These are phyloP conservation scores for Bos taurus DNA, from an alignment of 2,113 vertebrate species.

Conservation along the genomic window ARS-UCD2.0 NC_037337.1:16708001-16708500, in stretches of 20 bases:
- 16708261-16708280: not conserved
- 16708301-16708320: not conserved
- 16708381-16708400: not conserved
- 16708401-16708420: not conserved
- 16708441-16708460: not conserved
- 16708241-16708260: not conserved
- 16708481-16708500: rapidly evolving
- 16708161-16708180: not conserved
- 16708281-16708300: not conserved
- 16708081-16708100: not conserved
- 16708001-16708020: not conserved
- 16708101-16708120: not conserved
- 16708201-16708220: not conserved
- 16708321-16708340: not conserved
- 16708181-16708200: not conserved
- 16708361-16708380: not conserved
- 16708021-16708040: not conserved
- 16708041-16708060: not conserved
- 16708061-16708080: not conserved
- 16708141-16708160: not conserved
- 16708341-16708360: not conserved
- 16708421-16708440: not conserved
- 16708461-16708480: not conserved
- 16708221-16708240: not conserved
- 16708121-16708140: not conserved